Percentiles rank a stretch among this genome's conserved stretches.
phyloP scores from a whole-genome alignment of 2,797 vertebrate genomes.

The Sebastes reedi region DNA sequence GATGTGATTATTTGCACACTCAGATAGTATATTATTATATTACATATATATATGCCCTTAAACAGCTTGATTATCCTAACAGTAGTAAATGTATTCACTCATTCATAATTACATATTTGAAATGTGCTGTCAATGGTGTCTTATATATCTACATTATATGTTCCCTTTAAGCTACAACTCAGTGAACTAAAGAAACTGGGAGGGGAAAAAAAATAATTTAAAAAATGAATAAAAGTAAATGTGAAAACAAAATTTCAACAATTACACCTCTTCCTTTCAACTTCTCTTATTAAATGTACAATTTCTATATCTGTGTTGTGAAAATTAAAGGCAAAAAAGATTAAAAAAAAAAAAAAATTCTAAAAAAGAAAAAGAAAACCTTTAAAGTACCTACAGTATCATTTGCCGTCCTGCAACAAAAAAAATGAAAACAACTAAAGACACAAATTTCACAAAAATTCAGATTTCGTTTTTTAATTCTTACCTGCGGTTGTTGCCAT shows the following conservation, averaged over 20 bases:
- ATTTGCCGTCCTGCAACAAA: background rate
- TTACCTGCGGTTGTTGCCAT: slow-evolving; percentile 65
- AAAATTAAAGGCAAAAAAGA: background rate
- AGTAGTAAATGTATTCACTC: background rate
- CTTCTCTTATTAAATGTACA: background rate
- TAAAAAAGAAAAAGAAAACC: background rate
- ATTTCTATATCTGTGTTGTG: background rate
- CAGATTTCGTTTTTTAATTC: background rate
- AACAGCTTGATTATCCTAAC: background rate
- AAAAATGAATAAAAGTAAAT: background rate
- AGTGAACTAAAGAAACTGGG: background rate
- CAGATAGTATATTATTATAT: no score
- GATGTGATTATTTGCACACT: background rate
- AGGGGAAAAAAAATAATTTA: background rate
- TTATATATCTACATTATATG: background rate
- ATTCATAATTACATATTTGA: background rate
- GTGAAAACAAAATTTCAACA: background rate
- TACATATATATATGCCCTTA: background rate
- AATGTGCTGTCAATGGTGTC: background rate
- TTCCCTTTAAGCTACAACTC: background rate
- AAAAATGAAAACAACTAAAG: background rate
- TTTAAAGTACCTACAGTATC: background rate
- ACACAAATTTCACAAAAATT: background rate
- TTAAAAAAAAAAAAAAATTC: no score
- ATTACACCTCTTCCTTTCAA: background rate